Conservation (phyloP, 2,113 vertebrate species). For the Agelaius phoeniceus region DNA sequence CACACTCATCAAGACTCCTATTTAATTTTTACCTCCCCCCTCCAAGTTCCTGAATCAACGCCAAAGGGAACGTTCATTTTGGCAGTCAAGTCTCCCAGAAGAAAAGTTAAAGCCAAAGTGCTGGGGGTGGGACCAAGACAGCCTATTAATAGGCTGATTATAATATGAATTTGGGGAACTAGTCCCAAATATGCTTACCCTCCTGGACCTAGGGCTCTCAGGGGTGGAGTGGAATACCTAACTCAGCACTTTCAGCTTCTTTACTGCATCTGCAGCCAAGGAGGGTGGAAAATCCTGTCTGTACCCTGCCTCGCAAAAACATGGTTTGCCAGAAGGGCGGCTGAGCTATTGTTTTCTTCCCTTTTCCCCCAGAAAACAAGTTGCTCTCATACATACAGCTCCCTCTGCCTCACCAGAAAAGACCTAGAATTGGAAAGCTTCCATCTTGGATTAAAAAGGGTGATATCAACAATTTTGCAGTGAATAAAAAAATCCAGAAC, state of each 20-base stretch:
- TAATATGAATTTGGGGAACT: conserved; percentile 48
- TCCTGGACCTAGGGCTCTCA: conserved; percentile 18
- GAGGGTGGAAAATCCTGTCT: conserved; percentile 47
- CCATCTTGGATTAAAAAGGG: background rate
- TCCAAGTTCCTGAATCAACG: background rate
- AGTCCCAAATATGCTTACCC: conserved; percentile 35
- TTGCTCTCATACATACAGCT: background rate
- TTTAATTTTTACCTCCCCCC: background rate
- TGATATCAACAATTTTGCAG: background rate
- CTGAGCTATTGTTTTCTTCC: background rate
- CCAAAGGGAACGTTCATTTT: conserved; percentile 22
- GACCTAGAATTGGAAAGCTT: background rate
- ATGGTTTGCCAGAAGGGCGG: background rate
- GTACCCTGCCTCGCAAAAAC: background rate
- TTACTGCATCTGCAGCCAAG: background rate
- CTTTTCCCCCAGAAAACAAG: background rate
- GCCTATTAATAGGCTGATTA: conserved; percentile 58
- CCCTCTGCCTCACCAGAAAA: background rate
- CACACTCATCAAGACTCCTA: background rate
- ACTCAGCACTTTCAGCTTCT: conserved; percentile 36
- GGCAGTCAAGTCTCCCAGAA: conserved; percentile 31
- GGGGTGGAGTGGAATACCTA: conserved; percentile 35
- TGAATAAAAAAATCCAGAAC: background rate
- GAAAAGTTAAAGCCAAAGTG: conserved; percentile 45
- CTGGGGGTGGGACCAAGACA: conserved; percentile 18